These are phyloP conservation scores for Chaetoderma sp. DNA, from an alignment of 2,888 invertebrate genomes.

Conservation along the genomic window DNA sequence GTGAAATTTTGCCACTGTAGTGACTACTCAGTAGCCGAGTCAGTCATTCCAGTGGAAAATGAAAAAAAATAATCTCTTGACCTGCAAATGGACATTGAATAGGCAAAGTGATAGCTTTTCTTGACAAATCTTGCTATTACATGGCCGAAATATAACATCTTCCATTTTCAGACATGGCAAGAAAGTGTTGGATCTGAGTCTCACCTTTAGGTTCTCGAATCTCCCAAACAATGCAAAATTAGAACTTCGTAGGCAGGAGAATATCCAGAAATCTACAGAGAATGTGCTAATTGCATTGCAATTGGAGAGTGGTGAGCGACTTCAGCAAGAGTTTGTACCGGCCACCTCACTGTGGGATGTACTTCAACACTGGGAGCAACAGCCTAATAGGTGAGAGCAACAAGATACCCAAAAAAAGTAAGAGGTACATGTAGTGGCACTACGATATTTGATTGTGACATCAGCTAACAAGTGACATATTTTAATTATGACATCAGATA, in stretches of 20 bases:
- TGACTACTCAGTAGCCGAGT: no score
- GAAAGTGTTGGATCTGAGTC: conserved; percentile 81
- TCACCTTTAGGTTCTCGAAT: conserved; percentile 85
- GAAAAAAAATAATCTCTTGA: no score
- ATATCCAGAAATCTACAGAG: conserved; percentile 73
- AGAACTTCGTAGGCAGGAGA: conserved; percentile 82
- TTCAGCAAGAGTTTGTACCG: conserved; percentile 75
- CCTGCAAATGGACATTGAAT: no score
- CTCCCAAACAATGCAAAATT: conserved; percentile 91
- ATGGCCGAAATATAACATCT: not conserved
- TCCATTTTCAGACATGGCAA: conserved; percentile 78
- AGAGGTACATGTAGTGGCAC: conserved; percentile 4
- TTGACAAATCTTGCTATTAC: not conserved
- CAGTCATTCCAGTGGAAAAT: no score
- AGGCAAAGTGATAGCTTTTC: not conserved
- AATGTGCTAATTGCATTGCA: conserved; percentile 82
- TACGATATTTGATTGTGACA: no score
- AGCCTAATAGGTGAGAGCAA: conserved; percentile 39
- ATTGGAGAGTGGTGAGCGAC: conserved; percentile 79
- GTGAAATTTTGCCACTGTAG: no score
- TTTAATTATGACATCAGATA: no score
- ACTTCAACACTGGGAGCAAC: conserved; percentile 67
- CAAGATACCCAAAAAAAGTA: not conserved
- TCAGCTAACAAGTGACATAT: no score
- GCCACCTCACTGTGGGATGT: conserved; percentile 74